Conservation (phyloP, 92 coral and sea anemone genomes). For the Epizoanthus rinbou region DNA sequence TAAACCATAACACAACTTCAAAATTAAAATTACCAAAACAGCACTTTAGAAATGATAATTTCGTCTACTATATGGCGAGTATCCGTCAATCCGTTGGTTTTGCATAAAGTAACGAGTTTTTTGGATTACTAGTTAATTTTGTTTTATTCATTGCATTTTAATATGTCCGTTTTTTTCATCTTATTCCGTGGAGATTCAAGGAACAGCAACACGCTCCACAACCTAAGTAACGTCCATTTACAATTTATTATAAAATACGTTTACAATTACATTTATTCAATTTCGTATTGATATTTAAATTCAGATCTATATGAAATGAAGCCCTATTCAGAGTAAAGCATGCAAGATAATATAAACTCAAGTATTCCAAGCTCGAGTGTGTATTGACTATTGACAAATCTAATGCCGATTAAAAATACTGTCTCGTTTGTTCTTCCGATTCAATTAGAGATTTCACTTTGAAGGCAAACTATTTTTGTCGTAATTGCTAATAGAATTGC, state of each 20-base stretch:
- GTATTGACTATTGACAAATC: neutral
- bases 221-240: neutral
- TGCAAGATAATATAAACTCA: neutral
- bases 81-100: no score
- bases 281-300: neutral
- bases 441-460: slow-evolving; percentile 27
- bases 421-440: neutral
- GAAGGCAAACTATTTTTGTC: slow-evolving; percentile 15
- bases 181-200: no score
- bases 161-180: no score
- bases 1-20: no score
- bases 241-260: neutral
- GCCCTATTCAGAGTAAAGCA: neutral
- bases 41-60: no score
- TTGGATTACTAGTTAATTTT: no score
- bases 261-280: neutral
- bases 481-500: neutral
- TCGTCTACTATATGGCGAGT: no score
- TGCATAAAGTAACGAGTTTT: no score
- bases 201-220: no score
- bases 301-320: neutral
- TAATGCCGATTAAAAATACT: neutral
- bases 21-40: no score
- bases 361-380: neutral
- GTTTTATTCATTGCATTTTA: no score